Evolutionary conservation across 1,140 invertebrate species (phyloP).

Genomic region (Eubasilissa regina): DNA sequence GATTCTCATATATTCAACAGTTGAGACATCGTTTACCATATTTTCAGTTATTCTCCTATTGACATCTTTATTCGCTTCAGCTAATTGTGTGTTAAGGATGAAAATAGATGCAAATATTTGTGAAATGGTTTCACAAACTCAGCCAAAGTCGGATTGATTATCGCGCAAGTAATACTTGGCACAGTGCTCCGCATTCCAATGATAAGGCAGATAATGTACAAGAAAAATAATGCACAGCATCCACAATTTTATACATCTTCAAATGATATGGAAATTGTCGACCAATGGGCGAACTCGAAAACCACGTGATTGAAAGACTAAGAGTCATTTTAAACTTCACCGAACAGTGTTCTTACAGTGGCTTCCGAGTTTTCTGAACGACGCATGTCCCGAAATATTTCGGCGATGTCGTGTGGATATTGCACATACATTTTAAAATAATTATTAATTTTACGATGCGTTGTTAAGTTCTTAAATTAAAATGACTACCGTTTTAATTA

Average conservation of each 20-base stretch:
- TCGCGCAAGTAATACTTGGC: neutral
- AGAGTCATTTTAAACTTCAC: conserved; percentile 31
- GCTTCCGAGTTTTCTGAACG: conserved; percentile 12
- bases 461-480: no score
- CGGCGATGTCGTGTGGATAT: neutral
- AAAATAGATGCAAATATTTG: no score
- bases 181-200: conserved; percentile 6
- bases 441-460: no score
- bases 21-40: no score
- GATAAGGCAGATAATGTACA: neutral
- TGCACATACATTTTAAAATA: no score
- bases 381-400: conserved; percentile 34
- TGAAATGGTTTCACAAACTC: no score
- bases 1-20: no score
- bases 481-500: no score
- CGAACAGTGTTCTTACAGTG: conserved; percentile 19
- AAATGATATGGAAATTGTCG: neutral
- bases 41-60: no score
- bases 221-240: neutral
- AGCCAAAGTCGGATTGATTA: no score
- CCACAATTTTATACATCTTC: neutral
- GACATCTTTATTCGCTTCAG: no score
- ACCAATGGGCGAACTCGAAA: conserved; percentile 11
- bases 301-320: conserved; percentile 23
- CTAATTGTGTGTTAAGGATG: no score